A percentile compares a stretch with the other conserved stretches of the same genome.
Evolutionary conservation across 2,797 vertebrate genomes (phyloP).

Genomic region (Melanogrammus aeglefinus): DNA sequence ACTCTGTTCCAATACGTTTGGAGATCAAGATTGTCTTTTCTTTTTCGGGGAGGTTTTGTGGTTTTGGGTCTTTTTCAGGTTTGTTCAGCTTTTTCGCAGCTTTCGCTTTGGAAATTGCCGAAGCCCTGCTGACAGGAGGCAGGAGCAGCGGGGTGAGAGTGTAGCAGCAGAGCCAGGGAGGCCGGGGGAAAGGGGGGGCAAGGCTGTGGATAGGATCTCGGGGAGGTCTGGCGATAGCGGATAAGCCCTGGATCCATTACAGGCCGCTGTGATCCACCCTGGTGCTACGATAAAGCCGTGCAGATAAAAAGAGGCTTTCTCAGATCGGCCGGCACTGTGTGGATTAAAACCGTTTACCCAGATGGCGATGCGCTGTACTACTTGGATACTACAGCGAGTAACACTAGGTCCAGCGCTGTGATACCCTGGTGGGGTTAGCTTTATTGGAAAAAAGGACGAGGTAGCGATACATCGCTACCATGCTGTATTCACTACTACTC

Average conservation of each 20-base stretch:
- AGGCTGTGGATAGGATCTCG: slow-evolving; percentile 32
- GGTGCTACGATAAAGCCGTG: slow-evolving; percentile 17
- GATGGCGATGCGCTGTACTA: neutral
- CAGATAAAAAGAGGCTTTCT: slow-evolving; percentile 29
- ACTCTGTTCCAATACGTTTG: neutral
- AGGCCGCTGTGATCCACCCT: slow-evolving; percentile 27
- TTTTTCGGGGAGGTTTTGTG: slow-evolving; percentile 17
- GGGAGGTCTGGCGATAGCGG: slow-evolving; percentile 52
- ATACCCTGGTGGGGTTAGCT: too few relatives aligned
- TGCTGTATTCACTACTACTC: neutral
- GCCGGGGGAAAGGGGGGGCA: slow-evolving; percentile 13
- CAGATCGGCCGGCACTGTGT: slow-evolving; percentile 6
- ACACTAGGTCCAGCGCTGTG: too few relatives aligned
- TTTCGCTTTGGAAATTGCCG: too few relatives aligned
- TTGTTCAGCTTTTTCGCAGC: slow-evolving; percentile 14
- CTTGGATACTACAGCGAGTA: too few relatives aligned
- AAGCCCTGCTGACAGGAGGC: too few relatives aligned
- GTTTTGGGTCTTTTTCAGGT: slow-evolving; percentile 10
- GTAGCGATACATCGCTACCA: too few relatives aligned
- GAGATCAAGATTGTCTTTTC: slow-evolving; percentile 8
- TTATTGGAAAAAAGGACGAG: too few relatives aligned
- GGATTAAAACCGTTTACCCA: neutral
- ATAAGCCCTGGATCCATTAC: slow-evolving; percentile 36
- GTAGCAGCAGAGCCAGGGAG: neutral
- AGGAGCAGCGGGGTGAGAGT: too few relatives aligned